Evolutionary conservation across 2,113 vertebrate species (phyloP).

Genomic region (Sorex araneus): DNA sequence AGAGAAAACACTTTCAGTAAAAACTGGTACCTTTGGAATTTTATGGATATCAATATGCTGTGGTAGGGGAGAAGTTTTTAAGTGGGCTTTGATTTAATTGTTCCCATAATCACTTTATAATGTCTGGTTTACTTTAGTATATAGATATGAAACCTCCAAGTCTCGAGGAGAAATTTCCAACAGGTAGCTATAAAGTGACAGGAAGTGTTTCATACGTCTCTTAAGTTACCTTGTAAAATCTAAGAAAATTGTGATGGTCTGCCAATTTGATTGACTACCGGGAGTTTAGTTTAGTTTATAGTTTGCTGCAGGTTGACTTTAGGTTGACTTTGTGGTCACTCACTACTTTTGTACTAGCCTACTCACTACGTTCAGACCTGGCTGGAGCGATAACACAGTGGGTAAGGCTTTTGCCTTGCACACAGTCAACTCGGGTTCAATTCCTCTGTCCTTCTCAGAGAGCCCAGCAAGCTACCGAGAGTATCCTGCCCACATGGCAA

Average conservation of each 20-base stretch:
- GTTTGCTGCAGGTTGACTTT: too few species aligned
- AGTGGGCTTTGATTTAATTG: not conserved
- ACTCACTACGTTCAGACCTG: too few species aligned
- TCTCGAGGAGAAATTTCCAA: constrained; percentile 30
- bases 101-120: not conserved
- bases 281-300: too few species aligned
- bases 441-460: too few species aligned
- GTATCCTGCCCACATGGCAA: too few species aligned
- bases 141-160: not conserved
- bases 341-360: too few species aligned
- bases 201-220: constrained; percentile 39
- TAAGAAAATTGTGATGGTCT: constrained; percentile 56
- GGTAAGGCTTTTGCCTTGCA: too few species aligned
- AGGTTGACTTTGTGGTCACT: too few species aligned
- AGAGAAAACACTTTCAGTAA: not conserved
- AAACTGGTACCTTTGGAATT: not conserved
- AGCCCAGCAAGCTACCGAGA: too few species aligned
- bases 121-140: constrained; percentile 29
- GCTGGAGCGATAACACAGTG: too few species aligned
- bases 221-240: constrained; percentile 54
- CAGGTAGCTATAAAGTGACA: not conserved
- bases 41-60: not conserved
- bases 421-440: too few species aligned
- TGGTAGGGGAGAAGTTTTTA: not conserved
- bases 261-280: constrained; percentile 17